Evolutionary conservation across 2,888 invertebrate species (phyloP).

Genomic region (Yponomeuta evonymella): DNA sequence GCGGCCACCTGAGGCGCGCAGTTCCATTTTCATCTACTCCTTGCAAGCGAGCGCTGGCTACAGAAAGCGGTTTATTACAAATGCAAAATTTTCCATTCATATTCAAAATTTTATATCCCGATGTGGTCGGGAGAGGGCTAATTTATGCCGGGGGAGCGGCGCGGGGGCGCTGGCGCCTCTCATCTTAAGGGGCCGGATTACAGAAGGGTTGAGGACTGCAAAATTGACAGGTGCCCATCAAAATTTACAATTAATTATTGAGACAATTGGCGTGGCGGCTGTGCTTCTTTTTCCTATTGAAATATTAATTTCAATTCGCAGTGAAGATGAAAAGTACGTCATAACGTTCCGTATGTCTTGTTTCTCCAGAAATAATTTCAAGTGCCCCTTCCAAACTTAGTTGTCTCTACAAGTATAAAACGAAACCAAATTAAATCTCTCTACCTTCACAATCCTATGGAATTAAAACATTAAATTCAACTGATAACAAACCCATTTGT

Average conservation of each 20-base stretch:
- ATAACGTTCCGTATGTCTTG: neutral
- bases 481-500: conserved; percentile 7
- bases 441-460: neutral
- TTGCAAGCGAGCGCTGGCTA: conserved; percentile 54
- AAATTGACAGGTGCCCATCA: conserved; percentile 76
- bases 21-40: conserved; percentile 65
- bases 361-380: neutral
- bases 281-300: conserved; percentile 18
- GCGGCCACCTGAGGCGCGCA: conserved; percentile 61
- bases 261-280: conserved; percentile 54
- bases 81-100: conserved; percentile 93
- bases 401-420: too few relatives aligned
- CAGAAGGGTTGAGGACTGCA: conserved; percentile 68
- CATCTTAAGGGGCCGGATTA: conserved; percentile 69
- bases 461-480: conserved; percentile 3
- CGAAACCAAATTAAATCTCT: too few relatives aligned
- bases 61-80: conserved; percentile 84
- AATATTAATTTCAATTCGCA: conserved; percentile 9
- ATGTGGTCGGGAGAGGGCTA: conserved; percentile 81
- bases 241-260: conserved; percentile 76
- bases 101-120: conserved; percentile 93
- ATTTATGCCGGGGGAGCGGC: conserved; percentile 81
- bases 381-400: too few relatives aligned
- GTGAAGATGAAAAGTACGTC: neutral
- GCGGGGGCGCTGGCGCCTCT: conserved; percentile 60